Percentiles rank a stretch among this genome's conserved stretches.
phyloP scores from a whole-genome alignment of 2,113 vertebrate genomes.

The Hoplias malabaricus region DNA sequence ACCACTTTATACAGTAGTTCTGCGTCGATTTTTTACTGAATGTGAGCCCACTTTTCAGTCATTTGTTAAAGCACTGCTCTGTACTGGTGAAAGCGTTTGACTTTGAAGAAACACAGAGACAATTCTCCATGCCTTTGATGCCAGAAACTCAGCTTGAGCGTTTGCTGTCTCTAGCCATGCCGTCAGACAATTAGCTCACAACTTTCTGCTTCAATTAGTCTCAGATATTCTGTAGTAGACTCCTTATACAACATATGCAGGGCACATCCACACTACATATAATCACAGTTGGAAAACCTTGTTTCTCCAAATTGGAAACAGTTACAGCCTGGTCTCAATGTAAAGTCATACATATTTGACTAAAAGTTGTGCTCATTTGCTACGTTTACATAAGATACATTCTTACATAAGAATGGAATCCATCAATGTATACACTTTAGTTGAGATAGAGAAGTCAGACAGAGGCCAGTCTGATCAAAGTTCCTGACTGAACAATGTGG shows the following conservation, averaged over 20 bases:
- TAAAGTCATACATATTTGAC: too few species aligned
- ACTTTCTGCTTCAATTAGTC: background rate
- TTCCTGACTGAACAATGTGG: too few species aligned
- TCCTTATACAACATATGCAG: background rate
- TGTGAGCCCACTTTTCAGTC: background rate
- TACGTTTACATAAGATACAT: too few species aligned
- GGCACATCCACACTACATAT: background rate
- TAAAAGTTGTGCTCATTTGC: too few species aligned
- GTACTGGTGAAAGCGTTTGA: background rate
- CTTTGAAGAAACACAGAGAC: background rate
- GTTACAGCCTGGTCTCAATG: too few species aligned
- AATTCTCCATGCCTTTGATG: background rate
- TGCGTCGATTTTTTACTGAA: background rate
- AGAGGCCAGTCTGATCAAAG: too few species aligned
- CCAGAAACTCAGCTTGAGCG: background rate
- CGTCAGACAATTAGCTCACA: conserved; percentile 5
- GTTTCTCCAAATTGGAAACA: too few species aligned
- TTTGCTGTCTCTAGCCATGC: too few species aligned
- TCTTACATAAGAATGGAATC: too few species aligned
- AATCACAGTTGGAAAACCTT: too few species aligned
- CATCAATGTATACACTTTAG: too few species aligned
- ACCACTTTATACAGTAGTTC: background rate
- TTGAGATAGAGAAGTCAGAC: too few species aligned
- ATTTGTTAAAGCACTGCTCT: background rate
- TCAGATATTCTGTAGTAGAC: background rate